Evolutionary conservation across 2,888 invertebrate genomes (phyloP).

Genomic region (Hirtodrosophila duncani): DNA sequence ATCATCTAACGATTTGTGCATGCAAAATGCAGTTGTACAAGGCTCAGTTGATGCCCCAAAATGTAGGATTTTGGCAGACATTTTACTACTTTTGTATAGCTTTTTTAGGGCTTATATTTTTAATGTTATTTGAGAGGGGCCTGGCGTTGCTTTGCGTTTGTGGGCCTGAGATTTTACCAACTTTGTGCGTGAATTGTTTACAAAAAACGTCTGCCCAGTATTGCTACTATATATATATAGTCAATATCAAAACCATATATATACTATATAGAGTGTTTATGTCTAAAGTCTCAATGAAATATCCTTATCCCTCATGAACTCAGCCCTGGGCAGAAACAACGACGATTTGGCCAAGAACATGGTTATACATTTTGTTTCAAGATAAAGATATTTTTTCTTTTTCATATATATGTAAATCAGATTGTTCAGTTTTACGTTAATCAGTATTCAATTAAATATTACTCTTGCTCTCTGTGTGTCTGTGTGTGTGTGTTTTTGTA

Average conservation of each 20-base stretch:
- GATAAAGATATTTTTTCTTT: slow-evolving; percentile 63
- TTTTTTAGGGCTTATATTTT: no score
- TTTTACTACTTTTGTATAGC: no score
- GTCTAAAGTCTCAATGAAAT: slow-evolving; percentile 30
- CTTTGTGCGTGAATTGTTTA: slow-evolving; percentile 79
- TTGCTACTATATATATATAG: slow-evolving; percentile 58
- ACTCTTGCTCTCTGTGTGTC: slow-evolving; percentile 19
- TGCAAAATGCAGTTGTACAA: slow-evolving; percentile 32
- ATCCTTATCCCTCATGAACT: slow-evolving; percentile 75
- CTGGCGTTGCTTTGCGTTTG: slow-evolving; percentile 39
- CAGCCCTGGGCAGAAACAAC: slow-evolving; percentile 78
- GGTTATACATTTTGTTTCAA: slow-evolving; percentile 37
- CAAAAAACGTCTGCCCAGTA: slow-evolving; percentile 78
- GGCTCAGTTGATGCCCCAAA: no score
- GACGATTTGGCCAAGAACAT: slow-evolving; percentile 76
- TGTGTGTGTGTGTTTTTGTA: slow-evolving; percentile 44
- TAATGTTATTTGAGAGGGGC: slow-evolving; percentile 5
- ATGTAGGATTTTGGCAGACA: no score
- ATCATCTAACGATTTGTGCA: slow-evolving; percentile 40
- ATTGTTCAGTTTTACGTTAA: slow-evolving; percentile 21
- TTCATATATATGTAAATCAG: slow-evolving; percentile 9
- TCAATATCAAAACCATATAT: slow-evolving; percentile 24
- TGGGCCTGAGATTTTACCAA: slow-evolving; percentile 75
- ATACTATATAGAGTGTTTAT: slow-evolving; percentile 24
- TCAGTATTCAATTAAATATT: no score